These are phyloP conservation scores for Drosophila tripunctata DNA, from an alignment of 2,888 invertebrate genomes.

Conservation along the genomic window DNA sequence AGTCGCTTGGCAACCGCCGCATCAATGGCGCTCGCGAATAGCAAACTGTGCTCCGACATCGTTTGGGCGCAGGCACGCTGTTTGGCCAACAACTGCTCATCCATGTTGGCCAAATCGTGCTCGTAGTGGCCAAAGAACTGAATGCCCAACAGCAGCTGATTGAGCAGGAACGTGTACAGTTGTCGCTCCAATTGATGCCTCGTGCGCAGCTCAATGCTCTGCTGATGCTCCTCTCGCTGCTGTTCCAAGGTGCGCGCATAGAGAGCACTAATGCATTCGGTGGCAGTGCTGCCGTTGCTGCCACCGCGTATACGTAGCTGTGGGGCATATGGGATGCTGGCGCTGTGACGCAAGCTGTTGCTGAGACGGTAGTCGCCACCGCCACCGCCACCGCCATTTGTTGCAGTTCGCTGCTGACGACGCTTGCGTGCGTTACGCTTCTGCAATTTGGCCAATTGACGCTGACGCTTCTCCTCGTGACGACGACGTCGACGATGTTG, in stretches of 20 bases:
- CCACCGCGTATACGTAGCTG: constrained; percentile 65
- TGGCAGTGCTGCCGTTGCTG: constrained; percentile 59
- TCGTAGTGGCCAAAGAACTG: constrained; percentile 93
- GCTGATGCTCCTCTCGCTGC: constrained; percentile 75
- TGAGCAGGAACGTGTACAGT: constrained; percentile 89
- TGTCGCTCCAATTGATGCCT: constrained; percentile 86
- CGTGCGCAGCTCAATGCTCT: constrained; percentile 80
- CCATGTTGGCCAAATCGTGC: constrained; percentile 81
- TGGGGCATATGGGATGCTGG: constrained; percentile 24
- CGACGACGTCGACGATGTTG: constrained; percentile 55
- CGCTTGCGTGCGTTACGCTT: constrained; percentile 75
- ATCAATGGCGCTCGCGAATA: constrained; percentile 89
- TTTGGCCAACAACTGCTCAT: constrained; percentile 71
- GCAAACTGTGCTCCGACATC: constrained; percentile 85
- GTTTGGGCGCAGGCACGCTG: constrained; percentile 76
- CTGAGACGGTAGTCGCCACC: background rate
- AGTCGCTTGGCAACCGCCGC: constrained; percentile 88
- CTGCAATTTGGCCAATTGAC: constrained; percentile 74
- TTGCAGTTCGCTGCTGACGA: constrained; percentile 6
- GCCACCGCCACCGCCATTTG: background rate
- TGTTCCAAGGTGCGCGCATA: constrained; percentile 70
- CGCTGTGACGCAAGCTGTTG: constrained; percentile 13
- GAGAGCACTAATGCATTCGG: constrained; percentile 60
- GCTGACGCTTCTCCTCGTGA: constrained; percentile 76
- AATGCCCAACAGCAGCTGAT: constrained; percentile 90